Evolutionary conservation across 2,797 vertebrate genomes (phyloP), one percentile per base, ranked within the genome.

Genomic region (Acanthornis magna): DNA sequence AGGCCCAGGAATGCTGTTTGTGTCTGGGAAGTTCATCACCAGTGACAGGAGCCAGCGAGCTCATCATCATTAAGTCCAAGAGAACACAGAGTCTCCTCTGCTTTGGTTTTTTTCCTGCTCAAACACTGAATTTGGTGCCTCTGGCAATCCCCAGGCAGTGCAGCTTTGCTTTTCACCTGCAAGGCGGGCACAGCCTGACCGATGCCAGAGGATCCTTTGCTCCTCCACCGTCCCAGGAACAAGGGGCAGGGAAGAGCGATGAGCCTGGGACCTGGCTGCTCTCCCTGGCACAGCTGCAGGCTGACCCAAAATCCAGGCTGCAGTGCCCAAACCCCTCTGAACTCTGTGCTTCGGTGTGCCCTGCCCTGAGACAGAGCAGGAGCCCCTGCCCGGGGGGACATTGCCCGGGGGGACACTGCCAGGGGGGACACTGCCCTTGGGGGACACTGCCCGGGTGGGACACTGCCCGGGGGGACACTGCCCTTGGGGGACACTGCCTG

Each of bases 261-360:
- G 25, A 11, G 36, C 32, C 40, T 47, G 45, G 9, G 13, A 17
- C 30, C 61, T 8, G 36, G 18, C 0, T n/a, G 16, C 2, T 25
- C 29, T 74, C 30, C 57, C 54, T 13, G 18, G 13, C 34, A 11
- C 0, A 42, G 79, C 71, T 15, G 26, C 18, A 1, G 5, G 19
- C 25, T 3, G 10, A 21, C 17, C 45, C 3, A 30, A 30, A 8
- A 10, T 15, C 4, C 11, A 7, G n/a, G 17, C 15, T 8, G 13
- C 14, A 5, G 57, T 0, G 29, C 5, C 61, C 77, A 40, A 32
- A 75, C 1, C 26, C 19, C 29, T 67, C 7, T 9, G 42, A 18
- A 27, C 6, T 7, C 5, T 1, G 12, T 7, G 34, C 3, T 10
- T 29, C 7, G 4, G 21, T 3, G 7, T 3, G 27, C 10, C 1